Conservation (phyloP, 2,113 vertebrate species). For the Gymnorhina tibicen region DNA sequence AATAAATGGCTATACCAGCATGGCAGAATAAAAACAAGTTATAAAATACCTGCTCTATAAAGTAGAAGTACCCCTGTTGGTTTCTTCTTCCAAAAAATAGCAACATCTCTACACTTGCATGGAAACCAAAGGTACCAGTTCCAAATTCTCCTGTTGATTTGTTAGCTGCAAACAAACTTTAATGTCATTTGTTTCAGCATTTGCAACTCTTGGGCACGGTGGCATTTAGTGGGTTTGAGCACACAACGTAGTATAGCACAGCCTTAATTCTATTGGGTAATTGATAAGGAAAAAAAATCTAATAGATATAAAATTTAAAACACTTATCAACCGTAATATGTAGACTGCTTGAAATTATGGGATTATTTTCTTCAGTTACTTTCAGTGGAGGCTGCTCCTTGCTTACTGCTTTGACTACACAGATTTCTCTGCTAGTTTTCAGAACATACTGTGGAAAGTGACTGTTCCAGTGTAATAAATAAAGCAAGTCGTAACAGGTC, state of each 20-base stretch:
- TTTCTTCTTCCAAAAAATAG: background rate
- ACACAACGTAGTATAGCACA: background rate
- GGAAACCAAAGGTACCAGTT: background rate
- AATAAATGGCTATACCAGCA: slow-evolving; percentile 46
- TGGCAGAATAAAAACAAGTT: background rate
- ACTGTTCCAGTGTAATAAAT: slow-evolving; percentile 78
- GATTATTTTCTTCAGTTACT: background rate
- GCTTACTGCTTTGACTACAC: background rate
- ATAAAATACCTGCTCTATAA: slow-evolving; percentile 6
- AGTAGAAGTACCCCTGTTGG: background rate
- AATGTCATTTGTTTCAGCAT: background rate
- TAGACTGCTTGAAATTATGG: background rate
- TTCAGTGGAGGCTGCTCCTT: slow-evolving; percentile 2
- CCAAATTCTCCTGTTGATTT: background rate
- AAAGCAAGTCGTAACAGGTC: slow-evolving; percentile 50
- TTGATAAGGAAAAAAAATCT: slow-evolving; percentile 18
- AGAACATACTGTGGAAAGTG: slow-evolving; percentile 31
- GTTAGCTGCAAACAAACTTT: background rate
- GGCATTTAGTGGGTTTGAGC: background rate
- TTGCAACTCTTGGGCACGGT: background rate
- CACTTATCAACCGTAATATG: background rate
- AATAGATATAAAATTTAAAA: slow-evolving; percentile 11
- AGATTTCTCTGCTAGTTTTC: background rate
- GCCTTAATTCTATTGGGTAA: slow-evolving; percentile 34
- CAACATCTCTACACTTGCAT: background rate